Percentiles rank a stretch among this genome's conserved stretches.
These are phyloP conservation scores for Rhizoglyphus robini DNA, from an alignment of 1,140 invertebrate species.

Conservation along the genomic window DNA sequence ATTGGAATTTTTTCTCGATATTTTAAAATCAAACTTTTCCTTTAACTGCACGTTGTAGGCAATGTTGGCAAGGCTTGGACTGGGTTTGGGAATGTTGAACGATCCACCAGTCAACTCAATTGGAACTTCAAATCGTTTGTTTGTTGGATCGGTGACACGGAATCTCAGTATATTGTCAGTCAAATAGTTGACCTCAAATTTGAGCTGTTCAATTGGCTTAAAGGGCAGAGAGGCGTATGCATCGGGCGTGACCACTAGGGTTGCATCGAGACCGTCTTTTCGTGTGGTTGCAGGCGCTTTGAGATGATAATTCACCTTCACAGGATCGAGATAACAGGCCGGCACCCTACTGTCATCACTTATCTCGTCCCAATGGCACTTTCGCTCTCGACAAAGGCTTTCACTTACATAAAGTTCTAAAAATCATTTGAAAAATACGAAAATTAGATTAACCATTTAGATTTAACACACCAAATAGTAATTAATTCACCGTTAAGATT, in stretches of 20 bases:
- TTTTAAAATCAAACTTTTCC: too few species aligned
- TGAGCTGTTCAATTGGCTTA: not conserved
- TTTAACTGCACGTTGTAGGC: too few species aligned
- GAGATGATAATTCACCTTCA: not conserved
- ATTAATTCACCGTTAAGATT: too few species aligned
- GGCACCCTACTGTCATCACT: too few species aligned
- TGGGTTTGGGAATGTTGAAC: not conserved
- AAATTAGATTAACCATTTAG: too few species aligned
- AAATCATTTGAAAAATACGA: too few species aligned
- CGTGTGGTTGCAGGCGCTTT: not conserved
- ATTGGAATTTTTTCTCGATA: too few species aligned
- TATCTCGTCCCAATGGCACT: too few species aligned
- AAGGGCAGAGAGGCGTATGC: not conserved
- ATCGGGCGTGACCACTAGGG: not conserved
- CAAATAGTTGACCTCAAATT: conserved; percentile 8
- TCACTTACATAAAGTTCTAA: too few species aligned
- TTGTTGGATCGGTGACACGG: conserved; percentile 6
- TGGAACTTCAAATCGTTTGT: not conserved
- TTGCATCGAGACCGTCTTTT: not conserved
- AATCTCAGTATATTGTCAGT: conserved; percentile 19
- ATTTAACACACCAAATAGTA: too few species aligned
- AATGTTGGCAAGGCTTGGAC: too few species aligned
- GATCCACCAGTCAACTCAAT: not conserved
- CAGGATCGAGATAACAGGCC: not conserved
- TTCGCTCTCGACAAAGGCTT: too few species aligned